These are phyloP conservation scores for Smittia aterrima DNA, from an alignment of 2,888 invertebrate species.

Conservation along the genomic window DNA sequence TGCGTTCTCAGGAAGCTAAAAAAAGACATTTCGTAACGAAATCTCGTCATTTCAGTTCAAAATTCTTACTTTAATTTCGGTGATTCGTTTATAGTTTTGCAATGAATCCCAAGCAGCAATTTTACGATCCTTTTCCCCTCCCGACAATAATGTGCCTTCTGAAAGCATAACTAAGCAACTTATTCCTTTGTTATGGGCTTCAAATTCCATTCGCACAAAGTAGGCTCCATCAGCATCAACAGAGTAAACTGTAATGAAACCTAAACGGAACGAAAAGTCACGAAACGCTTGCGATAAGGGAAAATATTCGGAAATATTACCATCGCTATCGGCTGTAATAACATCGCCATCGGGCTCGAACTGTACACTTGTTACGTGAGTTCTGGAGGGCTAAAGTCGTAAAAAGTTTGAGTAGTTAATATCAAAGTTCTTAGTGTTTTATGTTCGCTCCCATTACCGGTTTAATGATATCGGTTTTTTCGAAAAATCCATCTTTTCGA, in stretches of 20 bases:
- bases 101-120: constrained; percentile 91
- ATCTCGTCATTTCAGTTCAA: background rate
- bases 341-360: constrained; percentile 91
- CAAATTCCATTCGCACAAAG: constrained; percentile 84
- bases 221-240: constrained; percentile 87
- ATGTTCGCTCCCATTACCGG: constrained; percentile 57
- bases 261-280: background rate
- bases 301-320: constrained; percentile 49
- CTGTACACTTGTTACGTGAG: constrained; percentile 81
- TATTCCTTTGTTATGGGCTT: constrained; percentile 84
- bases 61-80: constrained; percentile 72
- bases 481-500: constrained; percentile 86
- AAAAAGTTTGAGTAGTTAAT: constrained; percentile 17
- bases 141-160: constrained; percentile 85
- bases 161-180: constrained; percentile 84
- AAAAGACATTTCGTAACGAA: constrained; percentile 42
- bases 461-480: constrained; percentile 83
- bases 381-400: constrained; percentile 70
- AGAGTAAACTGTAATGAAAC: constrained; percentile 83
- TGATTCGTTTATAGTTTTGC: constrained; percentile 85
- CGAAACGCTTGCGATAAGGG: background rate
- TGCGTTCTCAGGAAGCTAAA: constrained; percentile 77
- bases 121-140: constrained; percentile 85
- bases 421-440: constrained; percentile 7
- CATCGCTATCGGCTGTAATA: constrained; percentile 88